These are phyloP conservation scores for Lacanobia oleracea DNA, from an alignment of 2,888 invertebrate species.

Conservation along the genomic window DNA sequence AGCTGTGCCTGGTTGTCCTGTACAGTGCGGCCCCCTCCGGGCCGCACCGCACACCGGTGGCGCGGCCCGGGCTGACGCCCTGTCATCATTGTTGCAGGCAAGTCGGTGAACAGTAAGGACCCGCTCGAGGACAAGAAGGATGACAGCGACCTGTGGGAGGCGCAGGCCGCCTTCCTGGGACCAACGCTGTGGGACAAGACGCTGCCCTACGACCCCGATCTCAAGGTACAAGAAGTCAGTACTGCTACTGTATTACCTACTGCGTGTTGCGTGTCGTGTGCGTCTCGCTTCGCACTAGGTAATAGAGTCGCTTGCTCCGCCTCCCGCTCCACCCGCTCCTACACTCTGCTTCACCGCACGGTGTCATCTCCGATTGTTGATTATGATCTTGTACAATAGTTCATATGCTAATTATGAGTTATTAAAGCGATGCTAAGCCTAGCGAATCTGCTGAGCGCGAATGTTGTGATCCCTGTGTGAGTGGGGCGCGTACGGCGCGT, in stretches of 20 bases:
- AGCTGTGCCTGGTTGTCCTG: conserved; percentile 44
- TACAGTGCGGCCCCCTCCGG: conserved; percentile 30
- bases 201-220: conserved; percentile 97
- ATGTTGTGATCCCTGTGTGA: conserved; percentile 40
- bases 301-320: conserved; percentile 77
- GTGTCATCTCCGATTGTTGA: conserved; percentile 48
- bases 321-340: conserved; percentile 34
- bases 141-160: conserved; percentile 97
- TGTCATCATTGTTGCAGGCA: conserved; percentile 90
- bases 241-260: conserved; percentile 86
- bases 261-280: conserved; percentile 84
- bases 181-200: conserved; percentile 99
- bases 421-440: conserved; percentile 55
- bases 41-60: conserved; percentile 51
- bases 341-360: conserved; percentile 24
- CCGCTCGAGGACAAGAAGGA: conserved; percentile 93
- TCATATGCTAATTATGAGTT: conserved; percentile 50
- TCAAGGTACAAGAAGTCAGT: conserved; percentile 96
- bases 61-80: conserved; percentile 77
- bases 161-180: conserved; percentile 98
- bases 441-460: conserved; percentile 66
- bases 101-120: conserved; percentile 92
- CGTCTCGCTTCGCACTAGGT: conserved; percentile 82
- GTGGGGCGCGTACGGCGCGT: conserved; percentile 48
- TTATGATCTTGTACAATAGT: conserved; percentile 45